These are phyloP conservation scores for Acanthochromis polyacanthus DNA, from an alignment of 2,113 vertebrate species.

Conservation along the genomic window DNA sequence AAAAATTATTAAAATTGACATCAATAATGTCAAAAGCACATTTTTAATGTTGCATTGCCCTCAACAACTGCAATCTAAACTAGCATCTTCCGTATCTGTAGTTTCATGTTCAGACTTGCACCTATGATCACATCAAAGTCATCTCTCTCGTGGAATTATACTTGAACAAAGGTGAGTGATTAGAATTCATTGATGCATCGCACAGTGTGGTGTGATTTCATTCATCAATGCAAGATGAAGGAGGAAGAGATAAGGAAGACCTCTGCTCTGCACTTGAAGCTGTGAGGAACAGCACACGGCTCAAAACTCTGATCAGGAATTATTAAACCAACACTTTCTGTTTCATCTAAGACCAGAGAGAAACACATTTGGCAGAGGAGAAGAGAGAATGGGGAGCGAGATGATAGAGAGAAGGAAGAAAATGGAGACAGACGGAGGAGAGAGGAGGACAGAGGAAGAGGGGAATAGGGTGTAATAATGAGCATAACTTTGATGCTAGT, in stretches of 20 bases:
- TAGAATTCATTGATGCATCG: slow-evolving; percentile 38
- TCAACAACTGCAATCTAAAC: slow-evolving; percentile 3
- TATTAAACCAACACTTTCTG: slow-evolving; percentile 72
- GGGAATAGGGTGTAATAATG: slow-evolving; percentile 50
- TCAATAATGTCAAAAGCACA: not conserved
- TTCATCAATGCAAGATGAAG: slow-evolving; percentile 3
- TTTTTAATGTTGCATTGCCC: not conserved
- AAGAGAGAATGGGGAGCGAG: slow-evolving; percentile 33
- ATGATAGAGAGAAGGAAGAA: slow-evolving; percentile 34
- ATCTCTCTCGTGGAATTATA: slow-evolving; percentile 11
- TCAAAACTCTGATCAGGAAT: slow-evolving; percentile 67
- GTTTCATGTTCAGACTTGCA: slow-evolving; percentile 14
- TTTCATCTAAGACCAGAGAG: slow-evolving; percentile 78
- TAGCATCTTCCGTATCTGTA: not conserved
- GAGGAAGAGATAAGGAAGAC: slow-evolving; percentile 23
- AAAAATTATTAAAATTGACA: not conserved
- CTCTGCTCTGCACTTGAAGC: slow-evolving; percentile 29
- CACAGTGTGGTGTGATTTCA: slow-evolving; percentile 21
- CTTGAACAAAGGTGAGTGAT: slow-evolving; percentile 15
- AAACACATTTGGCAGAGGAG: slow-evolving; percentile 67
- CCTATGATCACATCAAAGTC: slow-evolving; percentile 20
- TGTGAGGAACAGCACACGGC: slow-evolving; percentile 25
- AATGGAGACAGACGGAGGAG: slow-evolving; percentile 42
- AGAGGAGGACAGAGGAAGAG: slow-evolving; percentile 44
- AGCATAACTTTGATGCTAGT: slow-evolving; percentile 71